Conservation (phyloP, 2,113 vertebrate genomes). For the Chrysemys picta region DNA sequence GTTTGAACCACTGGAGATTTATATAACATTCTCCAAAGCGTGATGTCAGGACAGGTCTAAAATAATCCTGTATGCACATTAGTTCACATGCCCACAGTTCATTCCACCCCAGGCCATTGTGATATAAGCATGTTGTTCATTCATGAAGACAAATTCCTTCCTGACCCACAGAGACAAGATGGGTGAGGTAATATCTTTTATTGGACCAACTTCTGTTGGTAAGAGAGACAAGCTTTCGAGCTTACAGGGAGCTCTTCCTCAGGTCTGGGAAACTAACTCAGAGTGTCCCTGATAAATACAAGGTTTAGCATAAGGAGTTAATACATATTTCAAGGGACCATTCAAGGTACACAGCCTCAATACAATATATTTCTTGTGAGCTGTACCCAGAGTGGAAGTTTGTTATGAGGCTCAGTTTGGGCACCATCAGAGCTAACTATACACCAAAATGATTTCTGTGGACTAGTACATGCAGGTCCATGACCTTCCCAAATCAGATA, state of each 20-base stretch:
- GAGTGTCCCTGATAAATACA: background rate
- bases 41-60: background rate
- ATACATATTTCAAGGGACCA: background rate
- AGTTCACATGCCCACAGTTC: fast-evolving
- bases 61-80: fast-evolving
- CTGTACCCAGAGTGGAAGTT: no score
- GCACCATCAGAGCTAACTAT: background rate
- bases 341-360: background rate
- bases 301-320: background rate
- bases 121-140: background rate
- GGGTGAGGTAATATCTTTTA: background rate
- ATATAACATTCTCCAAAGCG: background rate
- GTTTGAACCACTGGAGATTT: background rate
- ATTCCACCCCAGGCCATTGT: fast-evolving
- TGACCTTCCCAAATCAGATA: background rate
- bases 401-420: background rate
- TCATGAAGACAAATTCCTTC: background rate
- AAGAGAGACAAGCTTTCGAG: background rate
- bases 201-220: background rate
- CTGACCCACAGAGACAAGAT: background rate
- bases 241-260: background rate
- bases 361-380: background rate
- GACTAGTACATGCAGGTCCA: background rate
- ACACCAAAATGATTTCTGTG: background rate
- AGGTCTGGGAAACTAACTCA: background rate